Base-by-base conservation (phyloP, 2,888 invertebrate species). In the Pedicia rivosa region DNA sequence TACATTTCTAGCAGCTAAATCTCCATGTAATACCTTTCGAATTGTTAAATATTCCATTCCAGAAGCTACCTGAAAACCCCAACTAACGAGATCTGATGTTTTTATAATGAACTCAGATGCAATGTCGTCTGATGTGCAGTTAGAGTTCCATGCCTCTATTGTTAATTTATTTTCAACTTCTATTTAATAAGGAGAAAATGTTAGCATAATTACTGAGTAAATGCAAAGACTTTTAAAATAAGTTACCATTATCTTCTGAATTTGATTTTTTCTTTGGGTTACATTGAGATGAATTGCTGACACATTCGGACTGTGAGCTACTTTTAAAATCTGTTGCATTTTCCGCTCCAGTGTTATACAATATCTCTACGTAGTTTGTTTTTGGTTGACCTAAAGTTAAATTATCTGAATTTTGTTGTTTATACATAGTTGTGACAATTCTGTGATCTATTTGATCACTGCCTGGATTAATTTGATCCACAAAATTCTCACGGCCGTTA, bases 31-130 rank as follows among this genome's bases (percentile, higher is more conserved):
- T 1, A 87, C 80, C 67, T 84, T 91, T 58, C 84, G 73, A 15
- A 80, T 79, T 4, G 87, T 78, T 10, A 94, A 68, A 55, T 94
- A 94, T 47, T 92, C 88, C 92, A 95, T 94, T 35, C 94, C 94
- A 27, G 88, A 68, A 0, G 92, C 84, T 3, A 92, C 83, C 64
- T 95, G 94, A 60, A 84, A 94, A 1, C 84, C 75, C 84, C 86
- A 94, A 35, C 81, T 81, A 10, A 92, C 64, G 5, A 95, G 64
- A 57, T 91, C 90, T 35, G 79, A 75, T 0, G 90, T 88, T 38
- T 72, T 75, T 17, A 87, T 72, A 0, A 82, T 77, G 44, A 66
- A 64, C 0, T 65, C 65, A 2, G 68, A 67, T 40, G 73, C 75
- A 47, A 69, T 72, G 54, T 78, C 79, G 55, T 86, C 86, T 7